phyloP scores from a whole-genome alignment of 2,888 invertebrate genomes.

The Candidula unifasciata region DNA sequence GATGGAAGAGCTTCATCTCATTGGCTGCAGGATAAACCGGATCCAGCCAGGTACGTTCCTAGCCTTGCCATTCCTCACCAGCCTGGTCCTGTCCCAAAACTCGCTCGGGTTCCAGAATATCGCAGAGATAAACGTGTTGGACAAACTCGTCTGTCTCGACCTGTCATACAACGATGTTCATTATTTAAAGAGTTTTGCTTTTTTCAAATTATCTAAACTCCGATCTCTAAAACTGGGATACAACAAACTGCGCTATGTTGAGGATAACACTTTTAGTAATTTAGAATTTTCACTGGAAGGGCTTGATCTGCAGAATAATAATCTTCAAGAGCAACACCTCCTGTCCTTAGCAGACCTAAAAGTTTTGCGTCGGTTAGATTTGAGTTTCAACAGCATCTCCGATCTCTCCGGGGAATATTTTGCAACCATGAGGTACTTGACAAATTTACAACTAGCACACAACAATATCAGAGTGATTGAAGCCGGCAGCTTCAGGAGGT shows the following conservation, averaged over 20 bases:
- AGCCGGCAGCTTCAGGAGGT: background rate
- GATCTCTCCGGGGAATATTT: conserved; percentile 23
- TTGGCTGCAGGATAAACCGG: conserved; percentile 53
- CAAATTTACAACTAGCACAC: background rate
- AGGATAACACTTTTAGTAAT: conserved; percentile 16
- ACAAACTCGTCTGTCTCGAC: conserved; percentile 45
- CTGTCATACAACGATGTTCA: conserved; percentile 52
- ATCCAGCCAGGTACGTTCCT: conserved; percentile 52
- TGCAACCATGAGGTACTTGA: background rate
- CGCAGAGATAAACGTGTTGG: conserved; percentile 1
- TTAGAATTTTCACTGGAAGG: conserved; percentile 40
- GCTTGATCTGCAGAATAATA: conserved; percentile 9
- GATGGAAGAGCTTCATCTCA: conserved; percentile 55
- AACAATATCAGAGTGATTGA: conserved; percentile 1
- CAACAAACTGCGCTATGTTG: conserved; percentile 29
- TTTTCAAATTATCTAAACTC: conserved; percentile 52
- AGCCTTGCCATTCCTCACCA: conserved; percentile 50
- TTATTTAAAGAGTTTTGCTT: conserved; percentile 49
- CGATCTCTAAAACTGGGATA: conserved; percentile 44
- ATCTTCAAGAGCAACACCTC: background rate
- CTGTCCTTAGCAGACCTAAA: conserved; percentile 19
- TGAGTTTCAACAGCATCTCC: conserved; percentile 30
- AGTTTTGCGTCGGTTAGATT: background rate
- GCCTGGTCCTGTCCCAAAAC: conserved; percentile 54
- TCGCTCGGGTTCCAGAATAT: conserved; percentile 4